These are phyloP conservation scores for Ictidomys tridecemlineatus DNA, from an alignment of 2,113 vertebrate species.

Conservation along the genomic window DNA sequence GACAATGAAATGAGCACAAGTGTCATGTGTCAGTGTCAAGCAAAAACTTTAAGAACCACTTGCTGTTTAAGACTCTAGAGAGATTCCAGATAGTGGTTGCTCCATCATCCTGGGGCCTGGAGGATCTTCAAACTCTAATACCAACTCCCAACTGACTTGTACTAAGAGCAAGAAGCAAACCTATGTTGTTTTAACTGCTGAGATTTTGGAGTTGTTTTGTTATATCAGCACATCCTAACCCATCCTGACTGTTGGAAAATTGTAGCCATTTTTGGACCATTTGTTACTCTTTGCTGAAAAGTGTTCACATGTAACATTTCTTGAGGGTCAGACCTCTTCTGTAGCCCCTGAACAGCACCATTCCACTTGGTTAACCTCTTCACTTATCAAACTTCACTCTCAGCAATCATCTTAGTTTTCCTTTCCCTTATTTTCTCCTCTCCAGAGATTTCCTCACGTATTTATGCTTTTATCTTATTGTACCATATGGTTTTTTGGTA, in stretches of 20 bases:
- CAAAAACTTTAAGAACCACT: neutral
- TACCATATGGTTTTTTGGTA: constrained; percentile 56
- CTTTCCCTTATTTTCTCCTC: neutral
- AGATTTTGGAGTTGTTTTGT: neutral
- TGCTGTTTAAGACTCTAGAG: neutral
- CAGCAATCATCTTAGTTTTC: neutral
- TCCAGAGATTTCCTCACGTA: neutral
- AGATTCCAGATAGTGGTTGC: neutral
- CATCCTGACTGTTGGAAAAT: neutral
- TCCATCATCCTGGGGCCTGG: neutral
- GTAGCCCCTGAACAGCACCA: neutral
- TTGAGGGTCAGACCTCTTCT: neutral
- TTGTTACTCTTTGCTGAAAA: neutral
- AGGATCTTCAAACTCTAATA: neutral
- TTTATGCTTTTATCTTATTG: neutral
- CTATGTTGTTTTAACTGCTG: neutral
- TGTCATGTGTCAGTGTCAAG: neutral
- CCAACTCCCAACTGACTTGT: neutral
- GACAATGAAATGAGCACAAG: neutral
- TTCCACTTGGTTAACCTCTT: neutral
- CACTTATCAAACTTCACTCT: neutral
- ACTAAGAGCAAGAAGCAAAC: neutral
- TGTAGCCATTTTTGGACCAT: neutral
- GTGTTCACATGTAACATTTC: neutral
- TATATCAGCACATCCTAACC: neutral